Conservation (phyloP, 2,888 invertebrate genomes). For the Odontothrips loti region DNA sequence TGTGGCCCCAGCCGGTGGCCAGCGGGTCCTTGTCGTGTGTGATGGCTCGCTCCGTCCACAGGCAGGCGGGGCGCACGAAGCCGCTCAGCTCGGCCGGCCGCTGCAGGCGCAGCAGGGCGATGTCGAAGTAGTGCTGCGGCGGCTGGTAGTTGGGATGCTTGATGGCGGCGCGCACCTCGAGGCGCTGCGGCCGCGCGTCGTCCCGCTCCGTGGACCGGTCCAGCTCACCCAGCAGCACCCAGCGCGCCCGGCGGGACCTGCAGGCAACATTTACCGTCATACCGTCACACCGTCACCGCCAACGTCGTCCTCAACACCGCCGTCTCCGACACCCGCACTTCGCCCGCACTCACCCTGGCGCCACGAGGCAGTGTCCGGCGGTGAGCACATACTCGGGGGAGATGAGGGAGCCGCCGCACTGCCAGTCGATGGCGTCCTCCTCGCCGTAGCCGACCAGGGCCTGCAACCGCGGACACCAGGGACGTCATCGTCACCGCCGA, state of each 20-base stretch:
- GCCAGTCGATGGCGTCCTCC: constrained; percentile 27
- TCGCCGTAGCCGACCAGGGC: constrained; percentile 32
- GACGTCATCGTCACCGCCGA: not conserved
- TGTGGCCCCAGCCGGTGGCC: constrained; percentile 39
- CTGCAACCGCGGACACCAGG: not conserved
- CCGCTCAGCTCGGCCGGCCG: not conserved
- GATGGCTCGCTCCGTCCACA: not conserved
- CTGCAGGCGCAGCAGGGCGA: constrained; percentile 11
- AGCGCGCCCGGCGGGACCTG: not conserved
- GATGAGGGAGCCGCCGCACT: constrained; percentile 32
- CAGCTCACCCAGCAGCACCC: constrained; percentile 8
- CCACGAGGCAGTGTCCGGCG: constrained; percentile 20
- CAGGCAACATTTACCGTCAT: not conserved
- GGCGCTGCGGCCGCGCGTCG: not conserved
- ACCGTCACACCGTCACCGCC: not conserved
- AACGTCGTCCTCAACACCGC: too few species aligned
- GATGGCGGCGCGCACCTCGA: not conserved
- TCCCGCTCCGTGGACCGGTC: not conserved
- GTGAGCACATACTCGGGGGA: constrained; percentile 31
- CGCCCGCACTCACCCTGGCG: not conserved
- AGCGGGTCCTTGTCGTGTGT: constrained; percentile 27
- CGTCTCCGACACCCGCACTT: too few species aligned
- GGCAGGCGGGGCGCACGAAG: not conserved
- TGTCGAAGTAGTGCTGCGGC: constrained; percentile 10
- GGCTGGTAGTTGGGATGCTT: not conserved